Conservation (phyloP, 1,140 invertebrate species). For the Potamilus streckersoni region DNA sequence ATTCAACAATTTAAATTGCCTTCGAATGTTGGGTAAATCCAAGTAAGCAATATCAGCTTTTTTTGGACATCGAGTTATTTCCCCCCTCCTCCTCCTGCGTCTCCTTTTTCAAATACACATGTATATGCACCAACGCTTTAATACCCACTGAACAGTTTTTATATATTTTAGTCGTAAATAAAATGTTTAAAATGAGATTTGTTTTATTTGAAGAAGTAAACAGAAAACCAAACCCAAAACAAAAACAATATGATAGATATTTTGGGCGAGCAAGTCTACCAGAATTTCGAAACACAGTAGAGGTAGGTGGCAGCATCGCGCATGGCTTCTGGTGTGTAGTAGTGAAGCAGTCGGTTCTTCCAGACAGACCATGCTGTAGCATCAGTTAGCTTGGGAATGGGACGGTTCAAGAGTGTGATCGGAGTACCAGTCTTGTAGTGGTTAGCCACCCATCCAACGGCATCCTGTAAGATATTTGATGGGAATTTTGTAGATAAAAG, state of each 20-base stretch:
- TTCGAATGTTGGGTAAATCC: not conserved
- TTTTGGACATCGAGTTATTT: not conserved
- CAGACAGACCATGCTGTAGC: slow-evolving; percentile 48
- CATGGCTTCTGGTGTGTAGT: slow-evolving; percentile 46
- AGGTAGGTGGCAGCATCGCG: slow-evolving; percentile 50
- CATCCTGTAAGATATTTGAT: slow-evolving; percentile 27
- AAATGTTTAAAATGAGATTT: not conserved
- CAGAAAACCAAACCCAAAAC: not conserved
- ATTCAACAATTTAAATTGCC: not conserved
- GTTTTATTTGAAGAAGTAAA: not conserved
- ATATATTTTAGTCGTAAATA: not conserved
- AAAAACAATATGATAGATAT: not conserved
- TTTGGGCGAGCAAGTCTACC: slow-evolving; percentile 1
- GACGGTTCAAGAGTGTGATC: slow-evolving; percentile 54
- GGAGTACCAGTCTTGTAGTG: slow-evolving; percentile 56
- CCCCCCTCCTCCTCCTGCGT: too few species aligned
- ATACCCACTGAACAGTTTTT: not conserved
- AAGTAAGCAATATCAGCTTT: not conserved
- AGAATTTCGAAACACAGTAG: slow-evolving; percentile 39
- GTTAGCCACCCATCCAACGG: slow-evolving; percentile 52
- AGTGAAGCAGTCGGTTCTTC: slow-evolving; percentile 51
- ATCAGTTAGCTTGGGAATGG: slow-evolving; percentile 52
- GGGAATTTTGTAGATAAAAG: too few species aligned
- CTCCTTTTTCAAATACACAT: too few species aligned
- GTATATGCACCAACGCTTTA: not conserved